These are phyloP conservation scores for Nephrocerus scutellatus DNA, from an alignment of 2,888 invertebrate genomes.

Conservation along the genomic window DNA sequence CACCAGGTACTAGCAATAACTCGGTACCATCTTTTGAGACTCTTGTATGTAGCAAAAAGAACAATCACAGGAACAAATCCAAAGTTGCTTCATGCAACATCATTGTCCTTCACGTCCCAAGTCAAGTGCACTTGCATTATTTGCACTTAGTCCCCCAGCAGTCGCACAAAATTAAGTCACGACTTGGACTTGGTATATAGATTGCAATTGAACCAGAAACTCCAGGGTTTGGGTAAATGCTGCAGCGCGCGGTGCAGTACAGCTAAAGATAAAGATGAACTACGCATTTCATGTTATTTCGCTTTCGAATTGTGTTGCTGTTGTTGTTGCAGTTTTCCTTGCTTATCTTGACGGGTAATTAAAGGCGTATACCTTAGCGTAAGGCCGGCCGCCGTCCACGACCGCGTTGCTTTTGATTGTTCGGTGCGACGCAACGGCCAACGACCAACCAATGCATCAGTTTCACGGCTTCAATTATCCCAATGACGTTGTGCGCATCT, in stretches of 20 bases:
- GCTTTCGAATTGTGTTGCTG: conserved; percentile 1
- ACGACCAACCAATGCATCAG: conserved; percentile 1
- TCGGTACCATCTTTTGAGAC: not conserved
- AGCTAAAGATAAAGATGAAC: not conserved
- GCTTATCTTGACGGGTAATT: conserved; percentile 27
- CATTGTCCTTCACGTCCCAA: conserved; percentile 7
- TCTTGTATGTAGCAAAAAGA: not conserved
- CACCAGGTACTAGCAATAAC: not conserved
- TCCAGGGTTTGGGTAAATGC: too few species aligned
- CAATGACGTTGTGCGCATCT: too few species aligned
- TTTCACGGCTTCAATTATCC: conserved; percentile 1
- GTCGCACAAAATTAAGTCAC: conserved; percentile 21
- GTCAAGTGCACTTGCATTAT: conserved; percentile 1
- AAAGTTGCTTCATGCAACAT: not conserved
- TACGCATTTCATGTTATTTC: not conserved
- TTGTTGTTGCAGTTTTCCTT: conserved; percentile 8
- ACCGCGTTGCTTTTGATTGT: not conserved
- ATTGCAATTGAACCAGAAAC: too few species aligned
- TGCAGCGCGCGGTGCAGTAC: not conserved
- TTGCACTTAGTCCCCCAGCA: conserved; percentile 17
- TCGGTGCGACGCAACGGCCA: not conserved
- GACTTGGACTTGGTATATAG: too few species aligned
- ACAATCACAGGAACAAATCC: not conserved
- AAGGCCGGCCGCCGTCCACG: conserved; percentile 3
- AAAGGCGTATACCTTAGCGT: conserved; percentile 24